Percentiles rank a stretch among this genome's conserved stretches.
Conservation (phyloP, 2,113 vertebrate genomes). For the Halcyon malimbica region DNA sequence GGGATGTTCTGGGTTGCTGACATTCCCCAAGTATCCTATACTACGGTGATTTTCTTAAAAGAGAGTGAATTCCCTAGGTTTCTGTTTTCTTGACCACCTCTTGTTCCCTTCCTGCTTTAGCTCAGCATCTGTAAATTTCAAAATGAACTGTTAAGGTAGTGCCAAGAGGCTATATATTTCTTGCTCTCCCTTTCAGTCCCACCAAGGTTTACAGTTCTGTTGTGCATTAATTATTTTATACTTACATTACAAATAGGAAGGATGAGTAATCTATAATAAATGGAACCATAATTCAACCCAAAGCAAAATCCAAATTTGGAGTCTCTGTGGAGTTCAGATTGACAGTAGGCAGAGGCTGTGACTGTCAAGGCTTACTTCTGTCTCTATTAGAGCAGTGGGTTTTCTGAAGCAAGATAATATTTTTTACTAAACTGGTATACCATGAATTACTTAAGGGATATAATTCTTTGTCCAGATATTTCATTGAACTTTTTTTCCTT, state of each 20-base stretch:
- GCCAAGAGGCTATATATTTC: not conserved
- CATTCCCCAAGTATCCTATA: not conserved
- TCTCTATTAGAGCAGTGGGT: not conserved
- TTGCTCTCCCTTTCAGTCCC: not conserved
- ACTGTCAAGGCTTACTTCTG: not conserved
- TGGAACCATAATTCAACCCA: not conserved
- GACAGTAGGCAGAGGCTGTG: not conserved
- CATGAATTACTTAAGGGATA: not conserved
- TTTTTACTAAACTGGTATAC: not conserved
- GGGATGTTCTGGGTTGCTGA: not conserved
- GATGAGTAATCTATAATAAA: not conserved
- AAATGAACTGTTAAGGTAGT: not conserved
- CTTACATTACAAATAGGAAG: not conserved
- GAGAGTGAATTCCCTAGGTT: not conserved
- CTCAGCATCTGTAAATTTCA: not conserved
- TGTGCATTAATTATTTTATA: not conserved
- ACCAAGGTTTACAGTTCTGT: not conserved
- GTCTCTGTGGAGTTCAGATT: not conserved
- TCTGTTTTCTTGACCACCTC: not conserved
- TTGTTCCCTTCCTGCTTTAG: not conserved
- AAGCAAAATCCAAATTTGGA: not conserved
- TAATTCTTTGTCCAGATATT: not conserved
- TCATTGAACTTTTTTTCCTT: not conserved
- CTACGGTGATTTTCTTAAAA: not conserved
- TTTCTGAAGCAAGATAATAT: not conserved